Conservation (phyloP, 2,797 vertebrate genomes). For the Chloroceryle inda region DNA sequence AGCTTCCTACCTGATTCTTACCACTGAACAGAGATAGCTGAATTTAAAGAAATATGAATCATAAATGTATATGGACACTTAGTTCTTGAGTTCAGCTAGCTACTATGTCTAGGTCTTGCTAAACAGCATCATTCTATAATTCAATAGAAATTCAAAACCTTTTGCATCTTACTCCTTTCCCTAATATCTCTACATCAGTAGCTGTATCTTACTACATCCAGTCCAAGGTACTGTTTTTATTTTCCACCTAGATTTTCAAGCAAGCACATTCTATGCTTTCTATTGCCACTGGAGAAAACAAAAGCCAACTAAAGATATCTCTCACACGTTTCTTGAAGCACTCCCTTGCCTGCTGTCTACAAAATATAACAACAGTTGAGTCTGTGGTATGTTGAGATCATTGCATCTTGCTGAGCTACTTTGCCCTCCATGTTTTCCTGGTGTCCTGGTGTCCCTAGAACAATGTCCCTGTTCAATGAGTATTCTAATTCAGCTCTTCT, state of each 20-base stretch:
- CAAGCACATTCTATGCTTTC: background rate
- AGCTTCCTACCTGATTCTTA: background rate
- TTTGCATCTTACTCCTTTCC: background rate
- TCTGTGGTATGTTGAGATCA: background rate
- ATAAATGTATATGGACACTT: background rate
- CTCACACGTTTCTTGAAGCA: background rate
- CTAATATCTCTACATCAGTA: background rate
- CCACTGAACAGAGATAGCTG: background rate
- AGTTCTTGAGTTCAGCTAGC: background rate
- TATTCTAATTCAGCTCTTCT: too few relatives aligned
- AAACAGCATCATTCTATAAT: background rate
- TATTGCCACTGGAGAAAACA: background rate
- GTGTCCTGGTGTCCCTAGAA: too few relatives aligned
- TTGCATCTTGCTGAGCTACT: background rate
- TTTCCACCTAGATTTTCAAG: background rate
- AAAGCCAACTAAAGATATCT: background rate
- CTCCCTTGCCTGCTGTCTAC: background rate
- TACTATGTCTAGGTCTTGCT: background rate
- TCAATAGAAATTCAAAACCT: background rate
- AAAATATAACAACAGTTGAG: background rate
- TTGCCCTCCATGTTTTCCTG: background rate
- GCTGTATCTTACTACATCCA: background rate
- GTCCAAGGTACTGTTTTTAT: background rate
- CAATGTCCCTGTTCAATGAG: too few relatives aligned
- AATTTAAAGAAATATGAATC: background rate